Base-by-base conservation (phyloP, 2,797 vertebrate genomes). In the Lophotriccus pileatus region DNA sequence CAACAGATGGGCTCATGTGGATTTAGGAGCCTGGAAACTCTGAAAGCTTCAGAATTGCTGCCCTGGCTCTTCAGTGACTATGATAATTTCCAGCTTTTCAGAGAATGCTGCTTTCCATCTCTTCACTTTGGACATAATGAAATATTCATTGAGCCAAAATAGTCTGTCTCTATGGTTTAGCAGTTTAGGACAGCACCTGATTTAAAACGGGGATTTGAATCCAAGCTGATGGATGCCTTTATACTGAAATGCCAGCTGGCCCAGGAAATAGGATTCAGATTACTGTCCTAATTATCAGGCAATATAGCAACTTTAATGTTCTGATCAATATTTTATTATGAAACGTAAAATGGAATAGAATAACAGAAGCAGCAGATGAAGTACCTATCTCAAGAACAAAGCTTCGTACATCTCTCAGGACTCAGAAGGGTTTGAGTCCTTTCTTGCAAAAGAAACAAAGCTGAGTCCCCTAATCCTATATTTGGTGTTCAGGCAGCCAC, bases 271-370 rank as follows among this genome's bases (percentile, higher is more conserved):
- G 41, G 59, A 86, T 74, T 84, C 84, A 78, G 22, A 86, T 91
- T 67, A 52, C 47, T 86, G 30, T 58, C 55, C 39, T 91, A 93
- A 95, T 94, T 94, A 90, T 82, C 80, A 95, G 85, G 8, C 34
- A 84, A 66, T 91, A 82, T 37, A 79, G 76, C 21, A 78, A 49
- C 47, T 90, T 82, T 84, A 93, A 91, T 89, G 85, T 17, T 70
- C 73, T 82, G 69, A 94, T 96, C 46, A 94, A 93, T 96, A 94
- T 95, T 95, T 90, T 86, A 95, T 91, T 84, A 59, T 84, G 62
- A 76, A 94, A 91, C 36, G 14, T 52, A 56, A 83, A 96, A 89
- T 66, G 53, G 41, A 91, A 83, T 58, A 84, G 50, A 84, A 62
- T 50, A 89, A 63, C 58, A 81, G 73, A 78, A 93, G 60, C 0